These are phyloP conservation scores for Lophotis ruficrista DNA, from an alignment of 2,113 vertebrate species.

Conservation along the genomic window DNA sequence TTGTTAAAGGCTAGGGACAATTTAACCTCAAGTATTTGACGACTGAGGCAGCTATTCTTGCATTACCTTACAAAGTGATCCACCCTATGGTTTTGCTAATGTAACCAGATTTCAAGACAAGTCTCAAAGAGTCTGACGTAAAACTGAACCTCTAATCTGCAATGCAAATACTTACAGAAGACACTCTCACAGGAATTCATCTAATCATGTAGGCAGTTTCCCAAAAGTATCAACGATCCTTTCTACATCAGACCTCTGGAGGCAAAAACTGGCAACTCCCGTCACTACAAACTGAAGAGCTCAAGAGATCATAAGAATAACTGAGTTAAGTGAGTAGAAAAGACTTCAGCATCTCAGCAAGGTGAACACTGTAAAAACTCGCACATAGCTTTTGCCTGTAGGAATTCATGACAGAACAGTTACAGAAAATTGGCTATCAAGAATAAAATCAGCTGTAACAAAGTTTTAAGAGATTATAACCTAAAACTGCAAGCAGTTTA, in stretches of 20 bases:
- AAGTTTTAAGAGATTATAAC: neutral
- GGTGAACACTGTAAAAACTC: neutral
- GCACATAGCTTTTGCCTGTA: neutral
- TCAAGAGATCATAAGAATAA: neutral
- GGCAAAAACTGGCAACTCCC: neutral
- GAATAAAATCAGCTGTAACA: neutral
- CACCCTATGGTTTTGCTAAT: neutral
- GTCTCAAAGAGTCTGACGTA: neutral
- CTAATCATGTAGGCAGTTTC: neutral
- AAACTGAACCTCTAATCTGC: neutral
- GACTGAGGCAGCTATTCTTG: neutral
- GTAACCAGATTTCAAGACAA: neutral
- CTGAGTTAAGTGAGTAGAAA: neutral
- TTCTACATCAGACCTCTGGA: neutral
- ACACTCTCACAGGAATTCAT: neutral
- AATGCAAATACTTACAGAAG: neutral
- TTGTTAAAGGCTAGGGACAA: neutral
- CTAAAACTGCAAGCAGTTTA: neutral
- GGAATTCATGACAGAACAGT: neutral
- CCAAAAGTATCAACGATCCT: neutral
- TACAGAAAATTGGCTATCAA: neutral
- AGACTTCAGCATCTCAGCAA: neutral
- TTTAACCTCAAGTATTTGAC: neutral
- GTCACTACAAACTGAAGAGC: neutral
- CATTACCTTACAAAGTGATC: neutral